Evolutionary conservation across 1,140 invertebrate species (phyloP).

Genomic region (Zaprionus ornatus): DNA sequence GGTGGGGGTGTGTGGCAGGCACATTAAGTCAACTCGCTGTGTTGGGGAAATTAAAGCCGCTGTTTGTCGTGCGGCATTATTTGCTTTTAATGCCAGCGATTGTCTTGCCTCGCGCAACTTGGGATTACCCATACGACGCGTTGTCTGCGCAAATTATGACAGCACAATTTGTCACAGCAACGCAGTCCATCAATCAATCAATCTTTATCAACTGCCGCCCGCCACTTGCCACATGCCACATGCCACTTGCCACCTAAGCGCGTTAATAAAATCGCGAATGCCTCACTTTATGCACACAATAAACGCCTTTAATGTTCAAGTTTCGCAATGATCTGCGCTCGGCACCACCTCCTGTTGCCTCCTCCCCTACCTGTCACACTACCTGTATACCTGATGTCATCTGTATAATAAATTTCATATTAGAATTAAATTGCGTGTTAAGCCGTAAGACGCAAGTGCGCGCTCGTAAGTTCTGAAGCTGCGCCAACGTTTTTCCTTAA

Average conservation of each 20-base stretch:
- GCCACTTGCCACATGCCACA: conserved; percentile 12
- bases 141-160: conserved; percentile 61
- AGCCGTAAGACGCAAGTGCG: conserved; percentile 47
- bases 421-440: conserved; percentile 78
- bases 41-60: conserved; percentile 38
- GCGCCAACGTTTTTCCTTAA: conserved; percentile 40
- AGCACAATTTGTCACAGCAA: conserved; percentile 70
- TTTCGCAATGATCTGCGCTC: conserved; percentile 47
- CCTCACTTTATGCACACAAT: conserved; percentile 38
- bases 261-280: conserved; percentile 59
- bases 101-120: conserved; percentile 20
- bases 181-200: conserved; percentile 50
- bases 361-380: conserved; percentile 45
- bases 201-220: conserved; percentile 68
- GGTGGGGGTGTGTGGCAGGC: background rate
- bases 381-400: conserved; percentile 20
- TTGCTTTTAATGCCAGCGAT: conserved; percentile 49
- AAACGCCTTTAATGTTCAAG: conserved; percentile 68
- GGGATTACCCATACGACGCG: conserved; percentile 39
- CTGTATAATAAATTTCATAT: conserved; percentile 68
- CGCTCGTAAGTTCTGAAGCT: conserved; percentile 55
- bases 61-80: conserved; percentile 25
- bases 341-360: background rate
- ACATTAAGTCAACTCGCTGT: conserved; percentile 16
- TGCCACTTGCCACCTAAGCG: conserved; percentile 51